Base-by-base conservation (phyloP, 2,888 invertebrate species). In the Philereme transversata region DNA sequence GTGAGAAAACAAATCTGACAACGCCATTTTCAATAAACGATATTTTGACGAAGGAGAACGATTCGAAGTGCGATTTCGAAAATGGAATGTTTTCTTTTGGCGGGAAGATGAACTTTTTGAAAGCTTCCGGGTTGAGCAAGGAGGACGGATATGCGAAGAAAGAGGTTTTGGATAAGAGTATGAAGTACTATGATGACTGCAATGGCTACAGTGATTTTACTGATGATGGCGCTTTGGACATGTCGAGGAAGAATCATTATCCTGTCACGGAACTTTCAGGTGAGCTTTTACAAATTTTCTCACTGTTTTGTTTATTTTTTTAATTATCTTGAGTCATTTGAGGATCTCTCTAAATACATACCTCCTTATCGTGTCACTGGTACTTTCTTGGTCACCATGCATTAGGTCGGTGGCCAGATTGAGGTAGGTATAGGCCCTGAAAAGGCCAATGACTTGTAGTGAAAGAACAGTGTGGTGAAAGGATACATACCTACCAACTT, bases 21-120 rank as follows among this genome's bases (percentile, higher is more conserved):
- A 96, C 95, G 7, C 95, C 96, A 41, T 96, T 96, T 84, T 95
- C 95, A 7, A 96, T 96, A 57, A 95, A 95, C 73, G 95, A 96
- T 75, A 96, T 96, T 79, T 83, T 96, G 76, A 94, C 94, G n/a
- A 91, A 88, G 68, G 93, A 92, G 76, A 90, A 88, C 54, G 91
- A 90, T 62, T 79, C 82, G 66, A 91, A 86, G 79, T 90, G 84
- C 72, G 84, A 86, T 67, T 87, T 88, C 79, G 89, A 89, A 77
- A 86, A 86, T 82, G 83, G 82, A 82, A 86, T 82, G 82, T 88
- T 86, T 72, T 79, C 83, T 79, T 90, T 86, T 79, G 88, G 87
- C 83, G 87, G 79, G 84, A 88, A 87, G 76, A 77, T 85, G 73
- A 82, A 80, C 69, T 88, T 83, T 79, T 76, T 87, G 11, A 88